These are phyloP conservation scores for Protomyctophum bolini DNA, from an alignment of 2,113 vertebrate genomes.

Conservation along the genomic window DNA sequence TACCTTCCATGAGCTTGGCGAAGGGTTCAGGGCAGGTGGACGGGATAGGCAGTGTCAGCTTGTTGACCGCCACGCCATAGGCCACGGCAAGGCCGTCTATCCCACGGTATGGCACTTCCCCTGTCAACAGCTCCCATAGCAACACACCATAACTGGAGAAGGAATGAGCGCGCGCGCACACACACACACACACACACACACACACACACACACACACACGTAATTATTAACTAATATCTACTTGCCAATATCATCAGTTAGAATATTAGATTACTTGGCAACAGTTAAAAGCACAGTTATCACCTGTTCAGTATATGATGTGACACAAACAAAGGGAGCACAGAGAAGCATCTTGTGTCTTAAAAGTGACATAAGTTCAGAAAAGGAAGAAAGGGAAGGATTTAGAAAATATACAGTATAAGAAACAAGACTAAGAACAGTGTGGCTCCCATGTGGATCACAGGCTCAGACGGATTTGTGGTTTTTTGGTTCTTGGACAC, in stretches of 20 bases:
- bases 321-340: neutral
- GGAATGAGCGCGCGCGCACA: neutral
- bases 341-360: neutral
- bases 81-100: constrained; percentile 96
- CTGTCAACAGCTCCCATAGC: constrained; percentile 96
- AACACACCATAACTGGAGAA: constrained; percentile 89
- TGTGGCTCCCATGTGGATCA: too few relatives aligned
- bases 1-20: constrained; percentile 97
- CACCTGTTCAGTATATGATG: too few relatives aligned
- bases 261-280: neutral
- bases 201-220: constrained; percentile 15
- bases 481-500: too few relatives aligned
- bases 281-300: too few relatives aligned
- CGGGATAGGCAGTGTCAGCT: constrained; percentile 93
- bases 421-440: neutral
- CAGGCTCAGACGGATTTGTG: too few relatives aligned
- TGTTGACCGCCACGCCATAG: constrained; percentile 95
- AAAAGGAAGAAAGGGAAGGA: neutral
- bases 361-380: too few relatives aligned
- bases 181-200: constrained; percentile 9
- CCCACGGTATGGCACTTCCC: constrained; percentile 94
- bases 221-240: neutral
- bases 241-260: neutral
- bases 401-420: neutral
- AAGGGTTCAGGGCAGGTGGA: constrained; percentile 96